A percentile compares a stretch with the other conserved stretches of the same genome.
Evolutionary conservation across 2,888 invertebrate species (phyloP).

Genomic region (Reticulitermes lucifugus): DNA sequence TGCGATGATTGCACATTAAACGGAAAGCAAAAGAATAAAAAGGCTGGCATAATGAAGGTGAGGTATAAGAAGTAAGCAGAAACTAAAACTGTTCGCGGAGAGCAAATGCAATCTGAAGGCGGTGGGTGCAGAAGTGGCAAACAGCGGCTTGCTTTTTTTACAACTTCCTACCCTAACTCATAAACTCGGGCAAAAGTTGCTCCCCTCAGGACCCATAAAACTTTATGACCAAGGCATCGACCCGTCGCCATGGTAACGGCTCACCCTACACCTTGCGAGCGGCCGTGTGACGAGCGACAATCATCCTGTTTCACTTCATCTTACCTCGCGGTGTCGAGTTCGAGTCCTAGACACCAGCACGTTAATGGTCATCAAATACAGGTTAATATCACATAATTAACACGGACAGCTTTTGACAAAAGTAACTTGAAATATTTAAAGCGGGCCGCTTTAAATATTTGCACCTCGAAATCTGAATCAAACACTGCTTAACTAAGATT

Average conservation of each 20-base stretch:
- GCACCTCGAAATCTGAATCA: no score
- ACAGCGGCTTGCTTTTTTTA: neutral
- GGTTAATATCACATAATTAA: no score
- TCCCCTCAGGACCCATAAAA: conserved; percentile 33
- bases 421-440: no score
- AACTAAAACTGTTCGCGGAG: neutral
- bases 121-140: neutral
- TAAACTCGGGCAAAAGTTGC: conserved; percentile 6
- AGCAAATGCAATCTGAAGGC: neutral
- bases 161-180: conserved; percentile 16
- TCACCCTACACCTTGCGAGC: conserved; percentile 11
- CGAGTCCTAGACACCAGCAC: neutral
- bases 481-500: no score
- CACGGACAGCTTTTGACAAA: no score
- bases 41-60: neutral
- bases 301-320: neutral
- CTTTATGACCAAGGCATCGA: conserved; percentile 37
- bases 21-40: neutral
- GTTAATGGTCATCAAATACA: no score
- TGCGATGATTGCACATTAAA: neutral
- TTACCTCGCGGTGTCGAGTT: neutral
- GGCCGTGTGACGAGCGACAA: neutral
- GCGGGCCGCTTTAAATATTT: no score
- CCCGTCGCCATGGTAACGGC: conserved; percentile 27
- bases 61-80: neutral